These are phyloP conservation scores for Gambusia yucatana DNA, from an alignment of 2,797 vertebrate species.

Conservation along the genomic window DNA sequence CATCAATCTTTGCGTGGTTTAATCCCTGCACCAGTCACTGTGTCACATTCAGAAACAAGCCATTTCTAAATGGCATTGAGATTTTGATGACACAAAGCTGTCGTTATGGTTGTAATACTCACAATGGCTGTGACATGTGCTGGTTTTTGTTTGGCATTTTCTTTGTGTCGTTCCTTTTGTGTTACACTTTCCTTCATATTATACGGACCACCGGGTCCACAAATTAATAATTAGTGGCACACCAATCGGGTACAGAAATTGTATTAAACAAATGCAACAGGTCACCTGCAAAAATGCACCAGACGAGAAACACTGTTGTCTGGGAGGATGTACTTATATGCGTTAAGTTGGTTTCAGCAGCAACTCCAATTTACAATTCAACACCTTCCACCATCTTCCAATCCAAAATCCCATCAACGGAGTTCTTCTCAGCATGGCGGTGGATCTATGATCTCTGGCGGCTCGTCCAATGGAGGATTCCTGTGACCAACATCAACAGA, in stretches of 20 bases:
- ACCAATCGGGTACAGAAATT: neutral
- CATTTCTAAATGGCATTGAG: neutral
- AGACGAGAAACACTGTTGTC: neutral
- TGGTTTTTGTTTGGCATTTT: neutral
- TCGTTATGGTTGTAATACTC: neutral
- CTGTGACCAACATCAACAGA: neutral
- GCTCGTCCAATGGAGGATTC: neutral
- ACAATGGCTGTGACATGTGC: neutral
- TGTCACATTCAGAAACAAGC: neutral
- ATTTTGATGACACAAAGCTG: slow-evolving; percentile 4
- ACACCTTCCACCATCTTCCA: neutral
- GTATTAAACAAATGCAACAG: neutral
- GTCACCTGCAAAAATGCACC: neutral
- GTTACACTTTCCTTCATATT: neutral
- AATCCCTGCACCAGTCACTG: slow-evolving; percentile 1
- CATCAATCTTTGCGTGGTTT: neutral
- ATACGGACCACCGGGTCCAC: neutral
- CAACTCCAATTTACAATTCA: neutral
- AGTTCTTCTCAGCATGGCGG: neutral
- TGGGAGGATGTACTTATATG: neutral
- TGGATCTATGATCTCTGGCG: neutral
- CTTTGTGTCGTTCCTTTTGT: neutral
- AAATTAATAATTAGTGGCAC: neutral
- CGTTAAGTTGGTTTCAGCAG: neutral
- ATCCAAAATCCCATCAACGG: neutral